Evolutionary conservation across 2,797 vertebrate genomes (phyloP), one percentile per base, ranked within the genome.

Genomic region (Amniataba percoides): DNA sequence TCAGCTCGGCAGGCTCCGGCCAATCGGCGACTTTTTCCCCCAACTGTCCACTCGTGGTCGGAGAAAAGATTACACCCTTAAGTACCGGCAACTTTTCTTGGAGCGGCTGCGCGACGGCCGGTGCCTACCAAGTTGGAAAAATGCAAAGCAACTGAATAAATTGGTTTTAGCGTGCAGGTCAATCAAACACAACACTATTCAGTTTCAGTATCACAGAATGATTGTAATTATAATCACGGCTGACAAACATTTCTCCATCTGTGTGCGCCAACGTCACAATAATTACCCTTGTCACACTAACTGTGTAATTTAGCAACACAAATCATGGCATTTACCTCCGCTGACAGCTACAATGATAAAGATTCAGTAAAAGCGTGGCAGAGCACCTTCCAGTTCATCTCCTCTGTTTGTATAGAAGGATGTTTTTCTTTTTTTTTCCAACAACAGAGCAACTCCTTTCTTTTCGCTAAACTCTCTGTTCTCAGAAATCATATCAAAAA

Each of bases 401-500:
- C 71, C 55, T 81, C 86, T 91, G 89, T 94, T 95, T 95, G 92
- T 92, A 92, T 84, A 84, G 92, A 92, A 84, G 86, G 72, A 79
- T 56, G 27, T 31, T 31, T 31, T 31, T 61, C 27, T 31, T 78
- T 59, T 83, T 77, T 75, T 81, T 65, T 73, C n/a, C 68, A 74
- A 91, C 88, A 91, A 93, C 92, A 91, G 75, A 93, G 88, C 81
- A 78, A 77, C 91, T 92, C 89, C 89, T 93, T 93, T 93, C 89
- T 90, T 92, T 94, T 87, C 80, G 66, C 89, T 91, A 91, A 93
- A 93, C 90, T 93, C 93, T 94, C 88, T 92, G 93, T 94, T 94
- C 94, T 94, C 92, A 90, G 88, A 91, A 91, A 94, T 91, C 74
- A 86, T 94, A 95, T 95, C 94, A 96, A 95, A 96, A 94, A 92